These are phyloP conservation scores for Podarcis lilfordi DNA, from an alignment of 2,797 vertebrate genomes.

Conservation along the genomic window DNA sequence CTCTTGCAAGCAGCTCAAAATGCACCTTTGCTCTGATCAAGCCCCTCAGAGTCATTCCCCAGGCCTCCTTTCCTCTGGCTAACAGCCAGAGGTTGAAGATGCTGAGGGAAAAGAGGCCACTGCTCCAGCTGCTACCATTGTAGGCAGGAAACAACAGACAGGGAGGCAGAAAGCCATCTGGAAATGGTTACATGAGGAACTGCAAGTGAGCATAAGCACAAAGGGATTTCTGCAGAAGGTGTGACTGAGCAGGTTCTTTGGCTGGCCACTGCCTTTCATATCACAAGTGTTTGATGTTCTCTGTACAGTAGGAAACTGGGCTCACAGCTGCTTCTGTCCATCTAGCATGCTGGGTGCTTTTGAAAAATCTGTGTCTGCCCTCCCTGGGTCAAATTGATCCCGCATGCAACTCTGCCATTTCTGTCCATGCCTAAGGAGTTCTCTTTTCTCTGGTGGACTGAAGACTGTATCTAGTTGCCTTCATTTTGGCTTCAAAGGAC, in stretches of 20 bases:
- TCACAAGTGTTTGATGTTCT: background rate
- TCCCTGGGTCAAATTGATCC: too few species aligned
- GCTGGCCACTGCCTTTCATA: background rate
- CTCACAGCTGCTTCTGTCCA: background rate
- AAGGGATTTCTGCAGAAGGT: background rate
- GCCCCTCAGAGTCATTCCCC: background rate
- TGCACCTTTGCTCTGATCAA: too few species aligned
- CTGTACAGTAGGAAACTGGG: background rate
- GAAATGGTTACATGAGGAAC: background rate
- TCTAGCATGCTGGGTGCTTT: background rate
- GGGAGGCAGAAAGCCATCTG: background rate
- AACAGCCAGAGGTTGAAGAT: background rate
- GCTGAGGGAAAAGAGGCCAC: background rate
- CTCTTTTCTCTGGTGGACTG: too few species aligned
- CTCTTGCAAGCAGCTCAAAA: background rate
- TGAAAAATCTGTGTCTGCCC: background rate
- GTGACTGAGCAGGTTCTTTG: background rate
- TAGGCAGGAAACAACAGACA: conserved; percentile 1
- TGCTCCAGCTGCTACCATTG: background rate
- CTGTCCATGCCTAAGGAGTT: too few species aligned
- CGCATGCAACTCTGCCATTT: too few species aligned
- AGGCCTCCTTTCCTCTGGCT: background rate
- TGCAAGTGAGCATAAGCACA: background rate
- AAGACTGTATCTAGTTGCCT: too few species aligned
- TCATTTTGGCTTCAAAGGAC: too few species aligned